Evolutionary conservation across 2,888 invertebrate species (phyloP).

Genomic region (Lasioglossum zephyrum): DNA sequence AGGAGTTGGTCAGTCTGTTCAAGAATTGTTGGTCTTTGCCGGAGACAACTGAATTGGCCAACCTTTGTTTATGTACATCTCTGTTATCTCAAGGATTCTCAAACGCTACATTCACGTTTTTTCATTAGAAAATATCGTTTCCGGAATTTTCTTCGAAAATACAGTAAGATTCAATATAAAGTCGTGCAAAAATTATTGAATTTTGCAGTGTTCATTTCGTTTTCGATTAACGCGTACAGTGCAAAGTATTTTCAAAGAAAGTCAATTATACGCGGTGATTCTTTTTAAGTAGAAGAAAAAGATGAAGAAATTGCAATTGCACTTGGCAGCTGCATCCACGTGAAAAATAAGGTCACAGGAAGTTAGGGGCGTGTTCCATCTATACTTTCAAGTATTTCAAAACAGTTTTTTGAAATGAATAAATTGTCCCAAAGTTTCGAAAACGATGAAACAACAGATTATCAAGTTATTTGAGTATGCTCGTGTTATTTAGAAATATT

Average conservation of each 20-base stretch:
- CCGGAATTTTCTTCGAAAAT: not conserved
- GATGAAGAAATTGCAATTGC: no score
- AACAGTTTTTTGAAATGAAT: no score
- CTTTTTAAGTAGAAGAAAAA: no score
- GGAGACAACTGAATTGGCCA: not conserved
- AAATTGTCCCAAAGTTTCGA: not conserved
- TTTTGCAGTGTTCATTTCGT: no score
- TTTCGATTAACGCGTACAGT: no score
- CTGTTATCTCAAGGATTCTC: no score
- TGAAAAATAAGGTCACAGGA: not conserved
- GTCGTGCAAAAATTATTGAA: no score
- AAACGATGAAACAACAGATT: not conserved
- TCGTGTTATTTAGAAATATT: not conserved
- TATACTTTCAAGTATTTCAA: no score
- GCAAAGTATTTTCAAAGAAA: no score
- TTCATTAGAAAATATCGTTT: not conserved
- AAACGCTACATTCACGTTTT: not conserved
- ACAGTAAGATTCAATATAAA: no score
- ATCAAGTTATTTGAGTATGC: not conserved
- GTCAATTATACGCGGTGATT: no score
- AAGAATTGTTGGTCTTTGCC: conserved; percentile 10
- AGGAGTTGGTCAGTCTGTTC: conserved; percentile 20
- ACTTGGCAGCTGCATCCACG: no score
- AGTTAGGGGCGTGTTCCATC: not conserved
- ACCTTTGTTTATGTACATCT: not conserved